Percentiles rank a stretch among this genome's conserved stretches.
Evolutionary conservation across 2,113 vertebrate genomes (phyloP).

Genomic region (Cephalopholis sonnerati): DNA sequence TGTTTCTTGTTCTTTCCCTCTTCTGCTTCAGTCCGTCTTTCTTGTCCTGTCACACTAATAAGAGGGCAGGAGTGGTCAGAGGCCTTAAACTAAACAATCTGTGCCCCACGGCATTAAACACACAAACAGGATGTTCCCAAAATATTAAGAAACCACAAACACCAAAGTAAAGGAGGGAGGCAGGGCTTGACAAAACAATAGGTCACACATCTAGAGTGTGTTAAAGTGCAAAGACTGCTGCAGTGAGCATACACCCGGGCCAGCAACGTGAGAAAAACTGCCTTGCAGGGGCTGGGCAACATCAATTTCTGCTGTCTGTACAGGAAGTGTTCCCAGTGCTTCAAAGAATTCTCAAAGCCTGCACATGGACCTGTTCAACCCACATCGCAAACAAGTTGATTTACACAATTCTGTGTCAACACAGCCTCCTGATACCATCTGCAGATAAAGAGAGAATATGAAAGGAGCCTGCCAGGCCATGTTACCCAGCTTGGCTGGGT

Average conservation of each 20-base stretch:
- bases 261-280: conserved; percentile 34
- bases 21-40: conserved; percentile 16
- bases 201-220: conserved; percentile 47
- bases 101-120: conserved; percentile 48
- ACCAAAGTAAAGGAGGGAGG: conserved; percentile 58
- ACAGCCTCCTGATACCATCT: conserved; percentile 49
- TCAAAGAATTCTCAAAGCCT: conserved; percentile 52
- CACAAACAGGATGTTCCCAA: conserved; percentile 80
- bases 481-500: conserved; percentile 20
- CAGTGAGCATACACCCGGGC: conserved; percentile 23
- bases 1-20: not conserved
- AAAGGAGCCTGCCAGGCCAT: conserved; percentile 41
- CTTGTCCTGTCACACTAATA: conserved; percentile 52
- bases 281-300: conserved; percentile 10
- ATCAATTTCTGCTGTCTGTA: conserved; percentile 43
- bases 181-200: conserved; percentile 54
- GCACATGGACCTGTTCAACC: conserved; percentile 52
- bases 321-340: conserved; percentile 54
- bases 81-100: conserved; percentile 62
- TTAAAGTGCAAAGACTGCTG: conserved; percentile 36
- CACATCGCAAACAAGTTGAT: conserved; percentile 67
- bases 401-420: conserved; percentile 72
- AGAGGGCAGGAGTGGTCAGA: conserved; percentile 57
- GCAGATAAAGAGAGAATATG: conserved; percentile 51
- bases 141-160: conserved; percentile 70